Conservation (phyloP, 2,113 vertebrate species). For the Micronisus gabar region DNA sequence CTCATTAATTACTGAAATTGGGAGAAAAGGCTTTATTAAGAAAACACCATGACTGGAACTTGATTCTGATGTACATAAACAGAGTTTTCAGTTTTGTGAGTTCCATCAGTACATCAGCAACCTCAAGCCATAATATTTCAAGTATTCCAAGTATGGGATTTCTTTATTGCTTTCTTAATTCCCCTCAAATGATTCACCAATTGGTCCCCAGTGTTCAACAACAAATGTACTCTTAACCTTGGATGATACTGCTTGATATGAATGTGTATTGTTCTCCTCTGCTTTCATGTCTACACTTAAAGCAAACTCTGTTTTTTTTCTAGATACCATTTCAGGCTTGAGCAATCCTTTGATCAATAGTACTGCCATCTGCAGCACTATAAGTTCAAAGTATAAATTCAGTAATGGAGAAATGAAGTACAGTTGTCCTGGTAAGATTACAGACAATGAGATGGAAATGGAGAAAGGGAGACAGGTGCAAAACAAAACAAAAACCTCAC, state of each 20-base stretch:
- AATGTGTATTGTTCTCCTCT: background rate
- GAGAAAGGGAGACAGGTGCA: background rate
- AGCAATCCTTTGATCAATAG: constrained; percentile 37
- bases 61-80: background rate
- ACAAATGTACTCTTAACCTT: background rate
- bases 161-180: background rate
- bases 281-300: constrained; percentile 4
- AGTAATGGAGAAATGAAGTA: constrained; percentile 6
- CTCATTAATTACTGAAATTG: background rate
- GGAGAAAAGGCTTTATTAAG: background rate
- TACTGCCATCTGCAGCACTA: background rate
- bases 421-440: background rate
- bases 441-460: background rate
- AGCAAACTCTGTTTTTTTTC: background rate
- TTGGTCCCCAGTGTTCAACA: background rate
- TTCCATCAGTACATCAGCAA: background rate
- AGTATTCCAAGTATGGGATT: background rate
- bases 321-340: background rate
- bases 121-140: background rate
- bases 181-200: background rate
- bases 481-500: background rate
- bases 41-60: background rate
- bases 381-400: constrained; percentile 39
- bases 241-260: background rate
- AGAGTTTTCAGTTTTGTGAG: background rate